Evolutionary conservation across 2,797 vertebrate species (phyloP), one percentile per base, ranked within the genome.

Genomic region (Enteromius fasciolatus): DNA sequence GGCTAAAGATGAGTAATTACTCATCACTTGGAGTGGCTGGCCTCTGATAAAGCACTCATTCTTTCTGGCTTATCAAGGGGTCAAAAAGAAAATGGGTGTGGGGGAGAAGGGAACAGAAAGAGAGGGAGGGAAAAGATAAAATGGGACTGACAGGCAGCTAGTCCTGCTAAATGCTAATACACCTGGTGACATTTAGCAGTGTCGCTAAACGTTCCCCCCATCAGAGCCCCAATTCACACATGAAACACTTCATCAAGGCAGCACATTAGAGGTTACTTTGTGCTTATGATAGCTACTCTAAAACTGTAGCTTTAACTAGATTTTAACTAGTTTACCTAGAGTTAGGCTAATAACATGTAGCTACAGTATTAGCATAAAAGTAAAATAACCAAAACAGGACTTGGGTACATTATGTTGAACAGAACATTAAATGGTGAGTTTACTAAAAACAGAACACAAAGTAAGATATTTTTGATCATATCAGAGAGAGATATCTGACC

Each of bases 121-220:
- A 83, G 85, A 90, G 89, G 88, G 89, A 89, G 89, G 90, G 90
- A 87, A 89, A 87, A 93, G 94, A 95, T 95, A 94, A 95, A 94
- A 91, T 66, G 72, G 90, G 93, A 93, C 90, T 95, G 94, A 94
- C 94, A 93, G 92, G 86, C 72, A 84, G 89, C 91, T 86, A 87
- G 14, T 81, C 88, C 76, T 82, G 91, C 91, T 94, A 94, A 95
- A 95, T 95, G 94, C 93, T 94, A 95, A 95, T 94, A 93, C 88
- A 86, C 87, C 80, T 81, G 84, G 82, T 95, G 94, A 95, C 94
- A 95, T 95, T 95, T 95, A 90, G 87, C 83, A 33, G 85, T 77
- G 66, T 25, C 59, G 23, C 87, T 79, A 87, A 86, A 87, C 52
- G 85, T 41, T 36, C 76, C 50, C 31, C 80, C 63, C 44, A 61